Base-by-base conservation (phyloP, 2,113 vertebrate genomes). In the Corythaeola cristata region DNA sequence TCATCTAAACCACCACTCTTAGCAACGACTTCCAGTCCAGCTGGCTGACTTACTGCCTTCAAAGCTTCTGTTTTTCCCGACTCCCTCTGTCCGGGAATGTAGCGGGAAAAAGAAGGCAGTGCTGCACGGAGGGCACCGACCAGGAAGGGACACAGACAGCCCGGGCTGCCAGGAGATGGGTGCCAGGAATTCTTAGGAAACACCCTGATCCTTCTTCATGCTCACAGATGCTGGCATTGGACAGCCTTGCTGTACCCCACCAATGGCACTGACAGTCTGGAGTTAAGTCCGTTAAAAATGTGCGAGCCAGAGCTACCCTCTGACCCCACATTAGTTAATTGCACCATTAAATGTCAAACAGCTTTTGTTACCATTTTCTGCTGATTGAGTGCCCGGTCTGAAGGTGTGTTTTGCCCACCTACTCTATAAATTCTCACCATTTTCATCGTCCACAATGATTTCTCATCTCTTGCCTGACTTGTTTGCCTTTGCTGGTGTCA, bases 91-190 rank as follows among this genome's bases (percentile, higher is more conserved):
- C 75, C 26, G 47, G 86, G 86, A 93, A 63, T 15, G 6, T 39
- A 12, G 17, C 0, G 7, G 53, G 41, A 69, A 69, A 84, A 87
- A 68, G 49, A 60, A 80, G 60, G 52, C 85, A 64, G 55, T 3
- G 0, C 55, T 69, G 82, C 66, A n/a, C 0, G 2, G 63, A 62
- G 89, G 73, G 80, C 89, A 69, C 52, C 1, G 24, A 47, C 56
- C 4, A 8, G 85, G 88, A 56, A 80, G 59, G 90, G 72, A 95
- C 94, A 62, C 83, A 94, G 95, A 80, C 94, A 92, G 95, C 71
- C 71, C 0, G 0, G 68, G 72, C 86, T 97, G 96, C 94, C 95
- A 97, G 72, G n/a, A 85, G 69, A 47, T 3, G 10, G 39, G 39
- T 8, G 63, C 85, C 85, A 89, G 85, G 58, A 26, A 73, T 24